Evolutionary conservation across 2,888 invertebrate genomes (phyloP).

Genomic region (Melanchra persicariae): DNA sequence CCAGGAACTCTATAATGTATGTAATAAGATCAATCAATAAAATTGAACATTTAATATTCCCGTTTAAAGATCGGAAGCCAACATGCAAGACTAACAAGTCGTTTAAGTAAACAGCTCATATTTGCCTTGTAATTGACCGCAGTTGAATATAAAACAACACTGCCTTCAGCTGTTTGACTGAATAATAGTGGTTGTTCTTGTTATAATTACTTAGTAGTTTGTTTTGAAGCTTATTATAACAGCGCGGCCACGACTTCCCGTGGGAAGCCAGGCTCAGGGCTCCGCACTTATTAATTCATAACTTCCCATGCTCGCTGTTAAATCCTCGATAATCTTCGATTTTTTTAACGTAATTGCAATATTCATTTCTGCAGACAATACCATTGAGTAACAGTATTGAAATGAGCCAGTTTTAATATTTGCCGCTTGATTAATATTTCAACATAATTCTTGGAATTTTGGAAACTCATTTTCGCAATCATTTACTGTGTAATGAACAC

Average conservation of each 20-base stretch:
- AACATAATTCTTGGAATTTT: slow-evolving; percentile 56
- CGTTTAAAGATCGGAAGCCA: slow-evolving; percentile 47
- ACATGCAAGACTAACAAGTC: slow-evolving; percentile 66
- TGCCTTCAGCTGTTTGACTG: slow-evolving; percentile 84
- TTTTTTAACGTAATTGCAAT: slow-evolving; percentile 70
- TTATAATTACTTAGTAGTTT: slow-evolving; percentile 88
- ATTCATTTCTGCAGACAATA: slow-evolving; percentile 55
- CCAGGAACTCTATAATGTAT: slow-evolving; percentile 34
- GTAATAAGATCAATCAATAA: slow-evolving; percentile 58
- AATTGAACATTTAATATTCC: slow-evolving; percentile 66
- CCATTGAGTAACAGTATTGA: slow-evolving; percentile 38
- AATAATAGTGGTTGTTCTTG: slow-evolving; percentile 85
- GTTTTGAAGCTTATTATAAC: slow-evolving; percentile 87
- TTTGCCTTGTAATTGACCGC: slow-evolving; percentile 79
- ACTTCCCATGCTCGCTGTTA: slow-evolving; percentile 77
- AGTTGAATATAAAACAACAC: slow-evolving; percentile 80
- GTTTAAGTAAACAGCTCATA: slow-evolving; percentile 69
- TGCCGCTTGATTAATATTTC: slow-evolving; percentile 54
- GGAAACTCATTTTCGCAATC: slow-evolving; percentile 55
- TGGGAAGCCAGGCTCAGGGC: slow-evolving; percentile 76
- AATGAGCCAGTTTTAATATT: slow-evolving; percentile 49
- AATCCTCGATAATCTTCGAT: slow-evolving; percentile 77
- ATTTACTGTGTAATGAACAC: slow-evolving; percentile 59
- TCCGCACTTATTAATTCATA: slow-evolving; percentile 85
- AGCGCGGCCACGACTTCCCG: slow-evolving; percentile 80